Base-by-base conservation (phyloP, 2,797 vertebrate genomes). In the Pangasius larnaudii region DNA sequence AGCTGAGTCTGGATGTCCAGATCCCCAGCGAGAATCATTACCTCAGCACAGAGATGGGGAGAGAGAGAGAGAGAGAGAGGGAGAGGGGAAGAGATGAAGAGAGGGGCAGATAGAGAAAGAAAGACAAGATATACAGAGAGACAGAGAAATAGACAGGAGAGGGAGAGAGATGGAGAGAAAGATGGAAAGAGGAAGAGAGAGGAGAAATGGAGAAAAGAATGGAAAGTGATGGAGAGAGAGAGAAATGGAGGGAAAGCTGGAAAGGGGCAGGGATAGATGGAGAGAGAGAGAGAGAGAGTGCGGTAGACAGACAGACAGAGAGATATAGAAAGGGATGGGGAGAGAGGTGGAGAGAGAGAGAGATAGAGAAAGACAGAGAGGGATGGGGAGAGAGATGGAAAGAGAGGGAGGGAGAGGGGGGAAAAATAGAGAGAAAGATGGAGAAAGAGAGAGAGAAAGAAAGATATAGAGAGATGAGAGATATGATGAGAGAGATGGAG, bases 21-120 rank as follows among this genome's bases (percentile, higher is more conserved):
- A 91, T 91, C 90, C 89, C 89, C 51, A 67, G 89, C 56, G 74
- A 90, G 87, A 88, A 85, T 89, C 89, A 89, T 91, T 91, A 89
- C 88, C 87, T 89, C 83, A 86, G 88, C 58, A 82, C 16, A 82
- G 58, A 5, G 51, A 53, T 14, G 14, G 56, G 74, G 10, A 63
- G 39, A 46, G 63, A 81, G 75, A 42, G 39, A 74, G 42, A n/a
- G 72, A 46, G 39, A 74, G n/a, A 69, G 53, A 56, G 51, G 58
- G 27, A 24, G 19, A 58, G 33, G 7, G 19, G 1, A 18, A 24
- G 14, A 30, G 74, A 51, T 19, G 46, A n/a, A 19, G 16, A 36
- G 67, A 36, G 30, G 14, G 5, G 8, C 5, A 5, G 63, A 9
- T 4, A 11, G 63, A 33, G n/a, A 33, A 19, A 71, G 63, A 30